Base-by-base conservation (phyloP, 2,888 invertebrate species). In the Chymomyza fuscimana region DNA sequence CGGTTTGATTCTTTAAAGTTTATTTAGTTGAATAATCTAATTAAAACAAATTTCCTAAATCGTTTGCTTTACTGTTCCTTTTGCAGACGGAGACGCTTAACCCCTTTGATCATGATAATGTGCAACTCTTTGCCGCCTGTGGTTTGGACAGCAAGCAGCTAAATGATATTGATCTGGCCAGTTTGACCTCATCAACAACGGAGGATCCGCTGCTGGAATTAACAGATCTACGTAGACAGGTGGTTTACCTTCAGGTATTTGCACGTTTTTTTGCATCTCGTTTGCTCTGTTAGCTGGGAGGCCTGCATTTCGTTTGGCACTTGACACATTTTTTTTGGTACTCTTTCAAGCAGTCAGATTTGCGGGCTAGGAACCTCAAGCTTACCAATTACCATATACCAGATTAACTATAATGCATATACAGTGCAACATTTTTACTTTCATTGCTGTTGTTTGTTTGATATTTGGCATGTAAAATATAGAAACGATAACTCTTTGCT, bases 31-130 rank as follows among this genome's bases (percentile, higher is more conserved):
- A 36, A 7, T 36, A 36, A 36, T 9, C 36, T 9, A 29, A 22
- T 25, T 56, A 12, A 65, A 54, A 22, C 12, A 1, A 25, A 25
- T 25, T 25, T 25, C 4, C 25, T 25, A 25, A 25, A 25, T 25
- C 46, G 22, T 63, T 7, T 4, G 12, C 19, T 16, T 32, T 32
- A 7, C 46, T 12, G 22, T 56, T 40, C 1, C 4, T 0, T n/a
- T 81, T 70, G 60, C 93, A 96, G 96, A 95, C 96, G 91, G 96
- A 96, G 93, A 95, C 96, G 94, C 95, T 96, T 94, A 96, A 96
- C 95, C 96, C 96, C 94, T 96, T 96, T 94, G 95, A 96, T 91
- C 94, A 92, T 76, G 92, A 93, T 92, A 94, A 95, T 93, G 94
- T 94, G 93, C 93, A 94, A 92, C 94, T 94, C 92, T 94, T 94